Evolutionary conservation across 2,888 invertebrate genomes (phyloP), one percentile per base, ranked within the genome.

Genomic region (Emesis russula): DNA sequence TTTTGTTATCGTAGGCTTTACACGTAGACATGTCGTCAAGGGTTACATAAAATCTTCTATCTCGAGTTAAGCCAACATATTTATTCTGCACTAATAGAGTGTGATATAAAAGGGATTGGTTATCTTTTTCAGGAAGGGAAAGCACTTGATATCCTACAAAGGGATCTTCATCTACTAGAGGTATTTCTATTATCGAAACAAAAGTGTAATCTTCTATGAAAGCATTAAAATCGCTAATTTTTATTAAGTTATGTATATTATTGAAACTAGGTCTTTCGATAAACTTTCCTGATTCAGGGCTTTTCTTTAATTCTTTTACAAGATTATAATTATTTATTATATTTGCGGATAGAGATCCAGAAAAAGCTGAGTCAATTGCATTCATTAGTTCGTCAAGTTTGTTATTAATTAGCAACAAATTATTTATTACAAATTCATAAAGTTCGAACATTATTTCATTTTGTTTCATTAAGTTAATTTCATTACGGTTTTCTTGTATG

Each of bases 71-170:
- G 53, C 76, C 33, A n/a, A 77, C 76, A 63, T 77, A 77, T 33
- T 77, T 58, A 31, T 15, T 77, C 63, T 77, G 58, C 3, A 77
- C 76, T 77, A 77, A 77, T n/a, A 77, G 58, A 53, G 76, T 77
- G 58, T 77, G 76, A 44, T 77, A 77, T 4, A 75, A 15, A 31
- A 36, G 11, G 38, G 31, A 63, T 58, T 36, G 53, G 58, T 63
- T 77, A 13, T 77, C 58, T 77, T 77, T 77, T 53, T 53, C 36
- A n/a, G 76, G 76, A 33, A 77, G 11, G 58, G 63, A 63, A 1
- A 77, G 76, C n/a, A 77, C 63, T 53, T 77, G 9, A 2, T 63
- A 18, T 9, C 25, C 63, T 7, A 18, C 18, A 63, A 48, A 18
- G 6, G 18, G 18, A 63, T 63, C 63, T 4, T 63, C 63, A 63